Evolutionary conservation across 1,140 invertebrate species (phyloP).

Genomic region (Drosophila neocordata): DNA sequence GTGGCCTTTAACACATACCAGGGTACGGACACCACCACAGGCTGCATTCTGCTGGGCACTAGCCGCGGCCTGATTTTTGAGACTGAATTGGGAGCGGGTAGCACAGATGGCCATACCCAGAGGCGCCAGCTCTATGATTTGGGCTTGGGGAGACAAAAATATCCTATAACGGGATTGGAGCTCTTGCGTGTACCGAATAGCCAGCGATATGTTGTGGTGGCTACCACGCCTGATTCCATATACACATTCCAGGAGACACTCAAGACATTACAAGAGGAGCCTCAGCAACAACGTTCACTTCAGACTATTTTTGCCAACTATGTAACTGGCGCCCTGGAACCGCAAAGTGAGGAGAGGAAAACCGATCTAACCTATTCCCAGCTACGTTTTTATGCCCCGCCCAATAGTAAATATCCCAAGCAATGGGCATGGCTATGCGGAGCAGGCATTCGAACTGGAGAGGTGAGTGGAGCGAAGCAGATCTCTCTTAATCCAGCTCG

Average conservation of each 20-base stretch:
- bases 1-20: conserved; percentile 95
- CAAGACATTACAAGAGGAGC: conserved; percentile 48
- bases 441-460: conserved; percentile 63
- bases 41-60: conserved; percentile 94
- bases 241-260: conserved; percentile 93
- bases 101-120: conserved; percentile 89
- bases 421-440: conserved; percentile 92
- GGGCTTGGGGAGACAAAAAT: conserved; percentile 87
- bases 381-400: conserved; percentile 91
- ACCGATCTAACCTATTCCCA: conserved; percentile 90
- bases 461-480: conserved; percentile 35
- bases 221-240: conserved; percentile 91
- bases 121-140: conserved; percentile 96
- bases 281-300: conserved; percentile 87
- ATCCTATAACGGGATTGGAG: conserved; percentile 93
- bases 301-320: conserved; percentile 92
- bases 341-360: conserved; percentile 86
- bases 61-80: conserved; percentile 96
- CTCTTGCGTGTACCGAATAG: conserved; percentile 89
- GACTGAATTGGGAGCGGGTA: conserved; percentile 91
- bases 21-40: conserved; percentile 88
- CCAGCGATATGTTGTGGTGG: conserved; percentile 91
- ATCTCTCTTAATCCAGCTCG: no score
- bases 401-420: conserved; percentile 86
- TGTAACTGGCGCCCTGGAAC: conserved; percentile 84